Percentiles rank a stretch among this genome's conserved stretches.
Conservation (phyloP, 2,888 invertebrate species). For the Lacanobia oleracea region DNA sequence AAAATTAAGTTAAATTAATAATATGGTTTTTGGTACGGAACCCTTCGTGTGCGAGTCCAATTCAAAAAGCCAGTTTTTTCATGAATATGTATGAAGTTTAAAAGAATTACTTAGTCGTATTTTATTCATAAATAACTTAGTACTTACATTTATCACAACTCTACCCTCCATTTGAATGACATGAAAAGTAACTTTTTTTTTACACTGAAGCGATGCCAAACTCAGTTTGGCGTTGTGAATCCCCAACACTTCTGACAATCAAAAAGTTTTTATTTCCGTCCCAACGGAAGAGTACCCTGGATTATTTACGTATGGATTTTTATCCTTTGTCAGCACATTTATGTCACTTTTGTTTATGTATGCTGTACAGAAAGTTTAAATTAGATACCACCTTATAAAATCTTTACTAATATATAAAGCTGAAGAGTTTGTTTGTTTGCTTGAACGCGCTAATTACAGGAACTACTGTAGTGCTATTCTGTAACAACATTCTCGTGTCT, state of each 20-base stretch:
- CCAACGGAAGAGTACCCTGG: background rate
- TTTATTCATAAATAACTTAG: background rate
- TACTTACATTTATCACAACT: background rate
- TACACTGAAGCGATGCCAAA: conserved; percentile 19
- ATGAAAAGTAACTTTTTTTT: conserved; percentile 33
- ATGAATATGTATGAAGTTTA: background rate
- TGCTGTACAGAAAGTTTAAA: background rate
- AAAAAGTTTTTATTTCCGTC: conserved; percentile 44
- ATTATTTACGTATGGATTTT: conserved; percentile 8
- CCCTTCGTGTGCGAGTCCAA: too few species aligned
- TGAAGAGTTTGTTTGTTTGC: too few species aligned
- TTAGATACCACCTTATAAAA: background rate
- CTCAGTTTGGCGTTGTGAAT: conserved; percentile 30
- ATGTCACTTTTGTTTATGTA: background rate
- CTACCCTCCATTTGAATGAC: conserved; percentile 20
- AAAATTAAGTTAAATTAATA: too few species aligned
- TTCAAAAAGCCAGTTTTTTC: too few species aligned
- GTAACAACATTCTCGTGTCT: too few species aligned
- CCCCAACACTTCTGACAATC: conserved; percentile 42
- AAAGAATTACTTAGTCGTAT: background rate
- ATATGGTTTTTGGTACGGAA: too few species aligned
- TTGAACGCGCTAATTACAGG: too few species aligned
- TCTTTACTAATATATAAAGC: too few species aligned
- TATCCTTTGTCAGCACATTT: conserved; percentile 4
- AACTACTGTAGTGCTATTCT: too few species aligned